A percentile compares a stretch with the other conserved stretches of the same genome.
phyloP scores from a whole-genome alignment of 2,113 vertebrate genomes.

The Genyomyrus donnyi region DNA sequence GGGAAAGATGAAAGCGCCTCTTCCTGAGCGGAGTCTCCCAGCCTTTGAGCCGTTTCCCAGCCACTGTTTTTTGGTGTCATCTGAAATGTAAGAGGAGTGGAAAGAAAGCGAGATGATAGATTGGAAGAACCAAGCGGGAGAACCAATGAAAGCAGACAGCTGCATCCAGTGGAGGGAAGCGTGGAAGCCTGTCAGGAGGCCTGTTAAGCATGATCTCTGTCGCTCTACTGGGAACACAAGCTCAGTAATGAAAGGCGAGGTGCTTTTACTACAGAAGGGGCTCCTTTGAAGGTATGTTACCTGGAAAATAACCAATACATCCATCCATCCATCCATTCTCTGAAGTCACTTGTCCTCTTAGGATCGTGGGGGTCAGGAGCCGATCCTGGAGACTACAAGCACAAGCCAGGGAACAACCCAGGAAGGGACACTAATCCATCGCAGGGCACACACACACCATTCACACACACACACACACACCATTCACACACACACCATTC shows the following conservation, averaged over 20 bases:
- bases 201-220: neutral
- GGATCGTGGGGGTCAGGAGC: neutral
- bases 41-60: neutral
- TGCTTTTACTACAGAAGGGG: neutral
- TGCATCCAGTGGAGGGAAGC: slow-evolving; percentile 29
- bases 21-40: neutral
- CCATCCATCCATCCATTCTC: neutral
- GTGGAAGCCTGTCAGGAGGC: neutral
- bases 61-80: neutral
- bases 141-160: slow-evolving; percentile 24
- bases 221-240: neutral
- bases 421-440: neutral
- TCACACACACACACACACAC: neutral
- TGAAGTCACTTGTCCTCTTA: neutral
- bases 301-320: neutral
- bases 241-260: neutral
- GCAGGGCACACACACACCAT: neutral
- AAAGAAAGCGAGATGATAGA: slow-evolving; percentile 6
- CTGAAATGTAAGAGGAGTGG: neutral
- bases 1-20: slow-evolving; percentile 3
- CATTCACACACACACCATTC: neutral
- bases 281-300: neutral
- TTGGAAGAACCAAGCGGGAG: neutral
- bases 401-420: neutral
- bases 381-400: neutral